A percentile compares a stretch with the other conserved stretches of the same genome.
phyloP scores from a whole-genome alignment of 1,140 invertebrate species.

The Metopolophium dirhodum region DNA sequence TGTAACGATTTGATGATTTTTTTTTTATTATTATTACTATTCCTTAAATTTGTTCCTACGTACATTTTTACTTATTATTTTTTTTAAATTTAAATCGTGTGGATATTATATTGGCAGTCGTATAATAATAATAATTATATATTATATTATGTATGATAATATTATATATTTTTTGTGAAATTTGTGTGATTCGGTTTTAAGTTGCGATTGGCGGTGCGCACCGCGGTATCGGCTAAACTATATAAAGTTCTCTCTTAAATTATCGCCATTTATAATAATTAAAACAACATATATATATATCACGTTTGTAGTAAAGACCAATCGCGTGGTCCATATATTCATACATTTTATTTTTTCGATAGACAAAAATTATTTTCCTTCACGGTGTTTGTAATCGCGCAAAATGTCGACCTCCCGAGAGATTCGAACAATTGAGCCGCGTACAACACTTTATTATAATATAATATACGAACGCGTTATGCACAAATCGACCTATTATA shows the following conservation, averaged over 20 bases:
- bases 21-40: constrained; percentile 19
- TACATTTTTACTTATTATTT: background rate
- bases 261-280: background rate
- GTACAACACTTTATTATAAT: background rate
- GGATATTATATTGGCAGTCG: background rate
- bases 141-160: background rate
- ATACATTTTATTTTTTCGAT: background rate
- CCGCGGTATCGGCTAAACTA: background rate
- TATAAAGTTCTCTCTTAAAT: background rate
- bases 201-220: background rate
- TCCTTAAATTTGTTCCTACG: constrained; percentile 13
- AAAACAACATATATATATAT: background rate
- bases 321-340: background rate
- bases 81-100: background rate
- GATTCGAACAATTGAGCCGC: background rate
- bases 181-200: constrained; percentile 7
- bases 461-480: background rate
- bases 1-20: background rate
- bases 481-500: background rate
- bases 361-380: background rate
- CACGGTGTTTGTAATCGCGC: background rate
- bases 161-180: background rate
- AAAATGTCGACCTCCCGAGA: background rate
- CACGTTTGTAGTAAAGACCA: background rate
- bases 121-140: background rate